These are phyloP conservation scores for Crossocerus cetratus DNA, from an alignment of 2,888 invertebrate species.

Conservation along the genomic window DNA sequence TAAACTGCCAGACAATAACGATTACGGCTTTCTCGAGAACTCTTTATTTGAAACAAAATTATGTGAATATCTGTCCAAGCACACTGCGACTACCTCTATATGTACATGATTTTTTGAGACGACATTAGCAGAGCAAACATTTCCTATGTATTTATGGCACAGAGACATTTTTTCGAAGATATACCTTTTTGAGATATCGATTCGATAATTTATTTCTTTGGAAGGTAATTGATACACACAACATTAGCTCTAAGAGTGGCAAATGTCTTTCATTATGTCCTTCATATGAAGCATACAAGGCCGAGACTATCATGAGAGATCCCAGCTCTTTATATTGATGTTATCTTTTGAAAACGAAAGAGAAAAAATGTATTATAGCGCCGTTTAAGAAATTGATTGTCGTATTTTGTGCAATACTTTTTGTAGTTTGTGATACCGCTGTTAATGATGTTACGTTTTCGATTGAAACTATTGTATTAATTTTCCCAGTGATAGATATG, in stretches of 20 bases:
- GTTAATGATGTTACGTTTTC: constrained; percentile 23
- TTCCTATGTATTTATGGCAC: neutral
- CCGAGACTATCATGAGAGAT: constrained; percentile 14
- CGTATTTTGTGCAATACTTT: constrained; percentile 28
- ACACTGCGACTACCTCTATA: constrained; percentile 23
- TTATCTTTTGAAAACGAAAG: constrained; percentile 22
- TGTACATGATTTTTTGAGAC: constrained; percentile 8
- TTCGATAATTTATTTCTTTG: constrained; percentile 9
- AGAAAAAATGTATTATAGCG: constrained; percentile 21
- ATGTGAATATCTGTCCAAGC: constrained; percentile 12
- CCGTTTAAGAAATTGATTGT: constrained; percentile 21
- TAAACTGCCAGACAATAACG: constrained; percentile 62
- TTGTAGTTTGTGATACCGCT: constrained; percentile 28
- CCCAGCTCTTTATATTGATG: constrained; percentile 35
- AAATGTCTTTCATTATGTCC: constrained; percentile 15
- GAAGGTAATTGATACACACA: constrained; percentile 2
- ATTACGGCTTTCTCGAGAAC: constrained; percentile 18
- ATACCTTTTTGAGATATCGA: neutral
- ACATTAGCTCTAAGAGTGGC: neutral
- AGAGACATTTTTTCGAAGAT: neutral
- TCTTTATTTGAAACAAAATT: constrained; percentile 19
- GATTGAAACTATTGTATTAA: constrained; percentile 11
- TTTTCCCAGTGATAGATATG: constrained; percentile 9
- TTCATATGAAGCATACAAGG: constrained; percentile 22
- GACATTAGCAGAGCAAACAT: neutral